Evolutionary conservation across 2,888 invertebrate species (phyloP), one percentile per base, ranked within the genome.

Genomic region (Mamestra brassicae): DNA sequence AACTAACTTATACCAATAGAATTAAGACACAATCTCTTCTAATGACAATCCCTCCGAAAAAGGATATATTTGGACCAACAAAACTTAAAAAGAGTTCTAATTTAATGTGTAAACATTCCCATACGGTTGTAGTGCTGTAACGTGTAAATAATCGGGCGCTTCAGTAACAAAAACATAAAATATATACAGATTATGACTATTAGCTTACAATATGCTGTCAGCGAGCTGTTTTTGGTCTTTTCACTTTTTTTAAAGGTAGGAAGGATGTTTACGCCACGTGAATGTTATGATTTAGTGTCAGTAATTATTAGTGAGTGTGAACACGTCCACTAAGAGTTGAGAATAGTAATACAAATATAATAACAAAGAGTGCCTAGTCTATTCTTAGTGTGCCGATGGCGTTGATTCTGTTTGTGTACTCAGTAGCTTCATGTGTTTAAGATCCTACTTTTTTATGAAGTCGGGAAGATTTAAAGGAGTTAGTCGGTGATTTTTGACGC

Each of bases 291-390:
- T 95, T 95, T 95, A 95, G 94, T 95, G 95, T 93, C 92, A 94
- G 95, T 95, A 94, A 96, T 96, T 95, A 94, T 93, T 90, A 94
- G 93, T 92, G 94, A 95, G 96, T 95, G 96, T 95, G 95, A 96
- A 95, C 94, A 92, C 92, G 94, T 93, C 91, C 92, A 95, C 95
- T 95, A 95, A 94, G 93, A 90, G 93, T 92, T 90, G 91, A 93
- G 93, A 94, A 93, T 93, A 92, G 93, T 93, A 93, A 92, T 91
- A 94, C 92, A 93, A 95, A 95, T 95, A 96, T 93, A 95, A 95
- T 95, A 95, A 95, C 95, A 95, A 93, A 93, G 93, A 93, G 92
- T 91, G 85, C 80, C 74, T 81, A 84, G 89, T 92, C 94, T 95
- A 95, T 94, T 94, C 90, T 92, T 93, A 93, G 94, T 87, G 80